Percentiles rank a stretch among this genome's conserved stretches.
These are phyloP conservation scores for Adelosebastes latens DNA, from an alignment of 2,797 vertebrate species.

Conservation along the genomic window DNA sequence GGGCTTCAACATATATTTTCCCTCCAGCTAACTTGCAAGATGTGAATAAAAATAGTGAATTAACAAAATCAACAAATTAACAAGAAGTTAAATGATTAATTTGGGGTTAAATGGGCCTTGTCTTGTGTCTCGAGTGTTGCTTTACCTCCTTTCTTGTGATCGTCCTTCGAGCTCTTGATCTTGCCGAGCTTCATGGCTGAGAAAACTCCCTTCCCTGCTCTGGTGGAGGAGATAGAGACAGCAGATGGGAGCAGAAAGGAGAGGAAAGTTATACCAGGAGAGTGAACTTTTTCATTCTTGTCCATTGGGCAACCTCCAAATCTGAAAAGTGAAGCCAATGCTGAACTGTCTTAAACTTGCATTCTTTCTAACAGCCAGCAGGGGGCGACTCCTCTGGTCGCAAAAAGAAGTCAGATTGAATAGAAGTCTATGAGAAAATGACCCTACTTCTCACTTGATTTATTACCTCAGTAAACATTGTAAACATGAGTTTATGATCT, in stretches of 20 bases:
- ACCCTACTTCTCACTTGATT: too few species aligned
- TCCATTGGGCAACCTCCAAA: neutral
- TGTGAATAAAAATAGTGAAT: neutral
- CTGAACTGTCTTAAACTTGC: too few species aligned
- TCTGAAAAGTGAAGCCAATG: too few species aligned
- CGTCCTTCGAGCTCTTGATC: conserved; percentile 88
- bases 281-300: neutral
- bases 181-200: conserved; percentile 98
- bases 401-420: too few species aligned
- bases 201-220: conserved; percentile 94
- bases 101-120: neutral
- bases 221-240: conserved; percentile 61
- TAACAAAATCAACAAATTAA: neutral
- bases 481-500: too few species aligned
- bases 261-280: neutral
- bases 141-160: conserved; percentile 88
- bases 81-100: neutral
- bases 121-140: neutral
- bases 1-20: neutral
- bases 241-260: neutral
- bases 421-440: too few species aligned
- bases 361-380: too few species aligned
- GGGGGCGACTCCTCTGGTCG: too few species aligned
- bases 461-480: too few species aligned
- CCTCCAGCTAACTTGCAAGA: neutral